phyloP scores from a whole-genome alignment of 2,113 vertebrate species.

The Sitta europaea region DNA sequence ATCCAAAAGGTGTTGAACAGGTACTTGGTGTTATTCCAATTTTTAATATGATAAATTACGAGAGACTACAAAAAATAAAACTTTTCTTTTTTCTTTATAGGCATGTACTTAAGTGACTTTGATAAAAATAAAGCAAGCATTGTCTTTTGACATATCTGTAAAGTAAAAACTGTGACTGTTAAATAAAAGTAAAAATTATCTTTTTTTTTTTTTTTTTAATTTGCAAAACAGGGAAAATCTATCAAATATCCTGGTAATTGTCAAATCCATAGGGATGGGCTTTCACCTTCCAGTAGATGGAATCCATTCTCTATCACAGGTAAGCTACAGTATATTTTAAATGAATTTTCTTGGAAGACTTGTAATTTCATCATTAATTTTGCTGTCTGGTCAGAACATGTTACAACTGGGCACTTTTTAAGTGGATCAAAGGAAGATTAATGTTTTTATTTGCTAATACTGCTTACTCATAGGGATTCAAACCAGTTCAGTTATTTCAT shows the following conservation, averaged over 20 bases:
- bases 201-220: background rate
- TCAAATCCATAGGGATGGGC: slow-evolving; percentile 94
- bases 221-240: slow-evolving; percentile 80
- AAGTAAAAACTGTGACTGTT: background rate
- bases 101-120: background rate
- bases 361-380: background rate
- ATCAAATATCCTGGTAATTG: slow-evolving; percentile 85
- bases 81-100: background rate
- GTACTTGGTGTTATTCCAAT: slow-evolving; percentile 26
- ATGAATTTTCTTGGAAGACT: background rate
- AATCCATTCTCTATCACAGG: slow-evolving; percentile 84
- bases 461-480: background rate
- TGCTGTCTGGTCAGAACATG: background rate
- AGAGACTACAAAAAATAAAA: background rate
- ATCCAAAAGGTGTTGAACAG: slow-evolving; percentile 85
- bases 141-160: background rate
- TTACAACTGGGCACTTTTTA: background rate
- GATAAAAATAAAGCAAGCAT: background rate
- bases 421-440: background rate
- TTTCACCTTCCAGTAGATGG: slow-evolving; percentile 94
- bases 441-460: background rate
- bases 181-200: background rate
- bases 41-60: background rate
- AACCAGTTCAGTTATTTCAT: background rate
- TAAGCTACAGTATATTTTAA: slow-evolving; percentile 49